phyloP scores from a whole-genome alignment of 53 echinoderm and acorn worm species.

The Zoroaster sp. region DNA sequence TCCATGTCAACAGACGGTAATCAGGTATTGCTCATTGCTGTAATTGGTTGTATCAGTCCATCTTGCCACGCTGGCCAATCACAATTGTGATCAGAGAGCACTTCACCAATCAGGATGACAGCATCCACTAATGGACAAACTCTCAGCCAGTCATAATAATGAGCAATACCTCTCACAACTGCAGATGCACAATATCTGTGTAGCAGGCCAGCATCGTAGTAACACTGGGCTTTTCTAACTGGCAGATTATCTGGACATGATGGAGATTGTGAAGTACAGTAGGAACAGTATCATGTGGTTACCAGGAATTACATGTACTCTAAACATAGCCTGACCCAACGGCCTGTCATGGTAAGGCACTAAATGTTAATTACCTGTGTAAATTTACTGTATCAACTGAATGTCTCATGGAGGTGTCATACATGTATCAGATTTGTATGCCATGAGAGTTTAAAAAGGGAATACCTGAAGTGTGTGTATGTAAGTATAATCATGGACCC shows the following conservation, averaged over 20 bases:
- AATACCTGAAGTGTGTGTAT: too few species aligned
- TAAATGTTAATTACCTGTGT: conserved; percentile 20
- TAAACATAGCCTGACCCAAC: neutral
- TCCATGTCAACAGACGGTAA: neutral
- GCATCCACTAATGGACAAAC: neutral
- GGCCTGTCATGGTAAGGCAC: neutral
- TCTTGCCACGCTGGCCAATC: neutral
- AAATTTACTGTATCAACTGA: conserved; percentile 15
- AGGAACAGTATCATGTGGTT: neutral
- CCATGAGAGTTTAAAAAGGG: too few species aligned
- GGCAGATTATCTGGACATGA: conserved; percentile 35
- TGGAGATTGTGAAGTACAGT: neutral
- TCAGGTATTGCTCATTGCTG: neutral
- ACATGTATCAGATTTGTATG: too few species aligned
- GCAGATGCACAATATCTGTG: neutral
- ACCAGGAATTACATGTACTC: neutral
- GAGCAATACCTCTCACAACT: neutral
- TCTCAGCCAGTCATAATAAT: neutral
- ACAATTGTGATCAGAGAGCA: too few species aligned
- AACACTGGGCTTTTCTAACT: conserved; percentile 37
- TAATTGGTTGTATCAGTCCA: neutral
- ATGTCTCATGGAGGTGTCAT: too few species aligned
- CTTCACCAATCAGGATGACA: conserved; percentile 21
- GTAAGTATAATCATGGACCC: too few species aligned
- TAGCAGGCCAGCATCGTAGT: conserved; percentile 43